Evolutionary conservation across 2,888 invertebrate species (phyloP).

Genomic region (Hemaris fuciformis): DNA sequence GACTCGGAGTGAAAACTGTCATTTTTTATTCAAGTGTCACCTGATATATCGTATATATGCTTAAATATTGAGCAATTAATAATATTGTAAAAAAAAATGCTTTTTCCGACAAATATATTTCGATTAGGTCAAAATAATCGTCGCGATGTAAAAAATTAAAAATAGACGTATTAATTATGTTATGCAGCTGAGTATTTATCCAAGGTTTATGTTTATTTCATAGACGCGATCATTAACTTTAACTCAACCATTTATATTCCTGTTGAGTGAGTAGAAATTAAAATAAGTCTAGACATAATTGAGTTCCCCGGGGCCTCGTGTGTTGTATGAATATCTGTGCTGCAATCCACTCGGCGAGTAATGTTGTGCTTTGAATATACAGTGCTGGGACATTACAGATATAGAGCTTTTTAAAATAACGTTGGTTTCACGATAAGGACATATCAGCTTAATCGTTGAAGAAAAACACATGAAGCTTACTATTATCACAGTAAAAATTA

Average conservation of each 20-base stretch:
- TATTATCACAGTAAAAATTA: too few relatives aligned
- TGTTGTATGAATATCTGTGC: background rate
- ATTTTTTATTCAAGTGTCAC: too few relatives aligned
- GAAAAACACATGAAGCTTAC: too few relatives aligned
- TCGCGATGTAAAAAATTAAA: background rate
- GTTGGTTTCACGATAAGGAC: too few relatives aligned
- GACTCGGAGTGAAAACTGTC: too few relatives aligned
- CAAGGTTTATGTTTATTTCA: background rate
- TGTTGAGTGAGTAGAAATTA: background rate
- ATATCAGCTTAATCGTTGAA: too few relatives aligned
- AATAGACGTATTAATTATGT: background rate
- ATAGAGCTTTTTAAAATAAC: too few relatives aligned
- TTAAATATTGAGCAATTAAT: too few relatives aligned
- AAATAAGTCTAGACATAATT: background rate
- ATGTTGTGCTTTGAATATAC: background rate
- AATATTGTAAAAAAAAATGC: too few relatives aligned
- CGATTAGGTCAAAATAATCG: background rate
- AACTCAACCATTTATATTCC: background rate
- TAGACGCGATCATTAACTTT: background rate
- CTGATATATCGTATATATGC: too few relatives aligned
- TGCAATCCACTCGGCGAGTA: background rate
- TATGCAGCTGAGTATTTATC: background rate
- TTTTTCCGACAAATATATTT: too few relatives aligned
- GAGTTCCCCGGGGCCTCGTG: background rate
- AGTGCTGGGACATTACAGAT: too few relatives aligned